Percentiles rank a stretch among this genome's conserved stretches.
Evolutionary conservation across 2,113 vertebrate genomes (phyloP).

Genomic region (Salminus brasiliensis): DNA sequence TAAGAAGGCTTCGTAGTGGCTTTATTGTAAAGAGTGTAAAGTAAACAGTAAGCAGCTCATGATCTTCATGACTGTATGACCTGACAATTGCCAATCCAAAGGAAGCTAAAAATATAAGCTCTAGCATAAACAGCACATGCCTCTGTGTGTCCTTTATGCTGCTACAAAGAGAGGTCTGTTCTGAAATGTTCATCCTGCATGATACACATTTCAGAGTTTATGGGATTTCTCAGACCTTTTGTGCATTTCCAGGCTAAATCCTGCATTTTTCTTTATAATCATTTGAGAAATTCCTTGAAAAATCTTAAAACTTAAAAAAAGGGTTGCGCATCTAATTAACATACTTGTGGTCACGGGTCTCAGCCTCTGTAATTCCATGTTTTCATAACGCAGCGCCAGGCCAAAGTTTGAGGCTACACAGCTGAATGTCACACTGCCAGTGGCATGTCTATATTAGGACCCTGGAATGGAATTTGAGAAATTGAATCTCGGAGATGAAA

Average conservation of each 20-base stretch:
- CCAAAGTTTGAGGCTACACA: not conserved
- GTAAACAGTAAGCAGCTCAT: not conserved
- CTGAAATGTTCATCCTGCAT: not conserved
- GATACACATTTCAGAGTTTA: not conserved
- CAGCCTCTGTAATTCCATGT: not conserved
- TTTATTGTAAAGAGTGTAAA: no score
- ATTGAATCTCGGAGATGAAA: slow-evolving; percentile 17
- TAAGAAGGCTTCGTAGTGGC: no score
- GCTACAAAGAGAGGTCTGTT: not conserved
- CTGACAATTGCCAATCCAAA: not conserved
- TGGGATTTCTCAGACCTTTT: no score
- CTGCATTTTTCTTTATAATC: not conserved
- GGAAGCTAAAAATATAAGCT: not conserved
- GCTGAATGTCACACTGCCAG: not conserved
- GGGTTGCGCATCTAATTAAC: not conserved
- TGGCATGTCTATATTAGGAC: not conserved
- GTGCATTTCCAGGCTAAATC: not conserved
- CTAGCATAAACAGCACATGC: not conserved
- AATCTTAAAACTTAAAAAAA: not conserved
- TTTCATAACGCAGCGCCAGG: not conserved
- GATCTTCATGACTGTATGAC: not conserved
- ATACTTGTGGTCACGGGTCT: not conserved
- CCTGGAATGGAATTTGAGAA: slow-evolving; percentile 3
- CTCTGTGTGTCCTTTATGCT: not conserved
- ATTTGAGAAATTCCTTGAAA: not conserved